phyloP scores from a whole-genome alignment of 2,888 invertebrate species.

The Eupithecia inturbata region DNA sequence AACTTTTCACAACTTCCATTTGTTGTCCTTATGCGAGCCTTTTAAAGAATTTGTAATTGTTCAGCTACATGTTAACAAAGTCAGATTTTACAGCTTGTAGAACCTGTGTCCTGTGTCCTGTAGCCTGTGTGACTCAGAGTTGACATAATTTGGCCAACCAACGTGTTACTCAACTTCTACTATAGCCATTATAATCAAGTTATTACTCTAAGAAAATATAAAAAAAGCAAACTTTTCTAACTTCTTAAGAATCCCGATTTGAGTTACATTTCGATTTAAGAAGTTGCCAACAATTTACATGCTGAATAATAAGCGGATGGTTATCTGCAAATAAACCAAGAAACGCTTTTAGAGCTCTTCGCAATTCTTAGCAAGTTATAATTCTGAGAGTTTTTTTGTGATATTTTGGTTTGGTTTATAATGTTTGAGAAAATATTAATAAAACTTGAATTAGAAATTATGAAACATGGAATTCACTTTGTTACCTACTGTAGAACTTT shows the following conservation, averaged over 20 bases:
- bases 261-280: constrained; percentile 68
- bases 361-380: constrained; percentile 39
- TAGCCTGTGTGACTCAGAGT: neutral
- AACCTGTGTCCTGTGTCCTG: too few relatives aligned
- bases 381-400: constrained; percentile 40
- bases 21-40: neutral
- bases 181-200: neutral
- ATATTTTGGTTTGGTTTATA: constrained; percentile 32
- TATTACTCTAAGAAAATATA: constrained; percentile 26
- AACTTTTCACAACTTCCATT: neutral
- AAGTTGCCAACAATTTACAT: constrained; percentile 77
- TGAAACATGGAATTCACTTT: neutral
- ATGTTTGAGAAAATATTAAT: constrained; percentile 14
- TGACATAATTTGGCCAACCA: neutral
- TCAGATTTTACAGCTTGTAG: neutral
- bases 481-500: neutral
- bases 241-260: constrained; percentile 45
- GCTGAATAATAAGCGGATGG: constrained; percentile 71
- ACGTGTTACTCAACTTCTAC: neutral
- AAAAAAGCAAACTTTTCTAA: constrained; percentile 43
- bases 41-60: neutral
- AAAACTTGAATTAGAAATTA: neutral
- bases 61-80: neutral
- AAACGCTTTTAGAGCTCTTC: constrained; percentile 44
- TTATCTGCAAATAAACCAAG: constrained; percentile 66